Evolutionary conservation across 2,797 vertebrate species (phyloP).

Genomic region (Megalops cyprinoides): DNA sequence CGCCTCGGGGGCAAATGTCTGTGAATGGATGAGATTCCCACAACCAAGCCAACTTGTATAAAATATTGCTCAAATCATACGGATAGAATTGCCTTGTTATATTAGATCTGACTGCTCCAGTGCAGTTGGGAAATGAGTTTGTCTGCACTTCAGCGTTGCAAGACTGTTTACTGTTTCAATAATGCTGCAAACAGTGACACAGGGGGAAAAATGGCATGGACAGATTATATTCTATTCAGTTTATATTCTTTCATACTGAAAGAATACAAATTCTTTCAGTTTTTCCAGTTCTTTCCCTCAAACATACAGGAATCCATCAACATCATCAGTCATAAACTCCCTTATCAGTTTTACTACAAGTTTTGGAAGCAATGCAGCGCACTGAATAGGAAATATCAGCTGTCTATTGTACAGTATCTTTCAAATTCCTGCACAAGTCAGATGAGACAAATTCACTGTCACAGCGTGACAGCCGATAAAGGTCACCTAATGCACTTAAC

Average conservation of each 20-base stretch:
- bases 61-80: conserved; percentile 37
- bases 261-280: too few relatives aligned
- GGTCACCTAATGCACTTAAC: not conserved
- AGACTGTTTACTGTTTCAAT: conserved; percentile 14
- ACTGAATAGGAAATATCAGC: not conserved
- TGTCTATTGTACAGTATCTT: not conserved
- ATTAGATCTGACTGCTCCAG: conserved; percentile 43
- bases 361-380: not conserved
- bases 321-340: conserved; percentile 32
- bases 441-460: not conserved
- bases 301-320: conserved; percentile 17
- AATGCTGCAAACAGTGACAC: not conserved
- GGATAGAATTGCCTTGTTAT: conserved; percentile 40
- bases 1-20: conserved; percentile 23
- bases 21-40: conserved; percentile 42
- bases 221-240: conserved; percentile 19
- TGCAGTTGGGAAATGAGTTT: conserved; percentile 42
- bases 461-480: not conserved
- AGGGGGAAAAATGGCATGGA: conserved; percentile 9
- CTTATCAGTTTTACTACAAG: conserved; percentile 35
- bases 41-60: conserved; percentile 31
- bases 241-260: too few relatives aligned
- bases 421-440: not conserved
- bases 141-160: conserved; percentile 25
- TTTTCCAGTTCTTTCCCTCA: conserved; percentile 24